A percentile compares a stretch with the other conserved stretches of the same genome.
phyloP scores from a whole-genome alignment of 2,113 vertebrate species.

The Saimiri boliviensis region DNA sequence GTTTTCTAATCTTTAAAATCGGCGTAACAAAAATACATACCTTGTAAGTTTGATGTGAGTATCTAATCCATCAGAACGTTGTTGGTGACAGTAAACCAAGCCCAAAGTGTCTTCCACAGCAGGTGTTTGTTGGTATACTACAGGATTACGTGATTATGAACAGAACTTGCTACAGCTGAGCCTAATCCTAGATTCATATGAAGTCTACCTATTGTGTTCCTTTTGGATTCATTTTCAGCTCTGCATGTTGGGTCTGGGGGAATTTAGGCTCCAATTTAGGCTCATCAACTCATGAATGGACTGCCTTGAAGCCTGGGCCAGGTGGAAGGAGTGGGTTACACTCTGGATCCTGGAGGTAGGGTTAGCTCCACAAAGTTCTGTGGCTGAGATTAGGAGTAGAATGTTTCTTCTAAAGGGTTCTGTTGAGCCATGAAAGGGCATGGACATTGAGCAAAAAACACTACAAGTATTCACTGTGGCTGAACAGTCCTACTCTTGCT shows the following conservation, averaged over 20 bases:
- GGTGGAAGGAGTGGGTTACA: neutral
- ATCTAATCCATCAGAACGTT: neutral
- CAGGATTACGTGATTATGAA: neutral
- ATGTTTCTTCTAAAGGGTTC: neutral
- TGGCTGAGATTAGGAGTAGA: neutral
- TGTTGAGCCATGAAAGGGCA: neutral
- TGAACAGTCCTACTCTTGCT: neutral
- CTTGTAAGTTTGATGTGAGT: neutral
- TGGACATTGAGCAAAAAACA: neutral
- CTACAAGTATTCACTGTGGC: neutral
- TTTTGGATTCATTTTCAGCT: neutral
- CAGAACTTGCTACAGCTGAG: neutral
- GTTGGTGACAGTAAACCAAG: neutral
- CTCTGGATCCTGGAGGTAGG: neutral
- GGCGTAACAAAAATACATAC: neutral
- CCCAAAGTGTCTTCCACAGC: neutral
- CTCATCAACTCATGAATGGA: neutral
- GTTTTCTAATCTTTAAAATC: too few relatives aligned
- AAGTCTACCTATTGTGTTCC: neutral
- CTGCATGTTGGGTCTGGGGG: neutral
- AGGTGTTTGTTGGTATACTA: neutral
- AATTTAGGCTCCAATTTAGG: neutral
- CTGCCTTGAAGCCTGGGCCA: neutral
- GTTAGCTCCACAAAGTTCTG: neutral
- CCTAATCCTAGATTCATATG: neutral